A percentile compares a stretch with the other conserved stretches of the same genome.
Conservation (phyloP, 1,140 invertebrate species). For the Spodoptera litura region DNA sequence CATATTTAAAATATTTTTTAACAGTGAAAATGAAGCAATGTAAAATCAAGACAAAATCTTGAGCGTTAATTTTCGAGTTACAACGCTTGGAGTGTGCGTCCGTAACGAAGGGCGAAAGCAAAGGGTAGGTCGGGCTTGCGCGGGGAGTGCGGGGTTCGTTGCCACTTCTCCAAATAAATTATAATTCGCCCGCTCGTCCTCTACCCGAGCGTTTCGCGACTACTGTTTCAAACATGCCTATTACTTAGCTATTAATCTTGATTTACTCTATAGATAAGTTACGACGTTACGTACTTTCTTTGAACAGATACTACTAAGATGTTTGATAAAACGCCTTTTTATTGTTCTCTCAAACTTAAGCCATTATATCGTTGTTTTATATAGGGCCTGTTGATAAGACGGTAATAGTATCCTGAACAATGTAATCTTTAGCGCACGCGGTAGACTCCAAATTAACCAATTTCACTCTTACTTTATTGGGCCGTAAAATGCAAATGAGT, state of each 20-base stretch:
- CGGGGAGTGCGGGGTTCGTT: slow-evolving; percentile 70
- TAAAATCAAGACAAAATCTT: not conserved
- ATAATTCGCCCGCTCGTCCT: slow-evolving; percentile 79
- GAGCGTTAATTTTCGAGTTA: slow-evolving; percentile 64
- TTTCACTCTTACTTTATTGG: slow-evolving; percentile 9
- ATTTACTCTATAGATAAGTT: slow-evolving; percentile 54
- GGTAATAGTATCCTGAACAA: not conserved
- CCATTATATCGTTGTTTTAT: slow-evolving; percentile 16
- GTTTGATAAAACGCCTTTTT: slow-evolving; percentile 29
- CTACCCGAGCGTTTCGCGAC: slow-evolving; percentile 64
- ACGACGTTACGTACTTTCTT: slow-evolving; percentile 28
- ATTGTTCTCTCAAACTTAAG: slow-evolving; percentile 13
- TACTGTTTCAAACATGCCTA: slow-evolving; percentile 69
- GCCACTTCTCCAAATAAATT: slow-evolving; percentile 86
- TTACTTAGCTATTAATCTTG: slow-evolving; percentile 62
- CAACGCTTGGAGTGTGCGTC: slow-evolving; percentile 66
- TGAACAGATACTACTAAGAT: slow-evolving; percentile 17
- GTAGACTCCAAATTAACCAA: slow-evolving; percentile 3
- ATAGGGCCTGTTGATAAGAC: not conserved
- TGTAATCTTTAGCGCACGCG: not conserved
- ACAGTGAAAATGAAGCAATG: not conserved
- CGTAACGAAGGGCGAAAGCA: slow-evolving; percentile 85
- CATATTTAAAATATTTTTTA: too few species aligned
- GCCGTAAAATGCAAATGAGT: slow-evolving; percentile 20
- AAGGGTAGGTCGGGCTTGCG: slow-evolving; percentile 81